Evolutionary conservation across 2,797 vertebrate species (phyloP).

Genomic region (Enoplosus armatus): DNA sequence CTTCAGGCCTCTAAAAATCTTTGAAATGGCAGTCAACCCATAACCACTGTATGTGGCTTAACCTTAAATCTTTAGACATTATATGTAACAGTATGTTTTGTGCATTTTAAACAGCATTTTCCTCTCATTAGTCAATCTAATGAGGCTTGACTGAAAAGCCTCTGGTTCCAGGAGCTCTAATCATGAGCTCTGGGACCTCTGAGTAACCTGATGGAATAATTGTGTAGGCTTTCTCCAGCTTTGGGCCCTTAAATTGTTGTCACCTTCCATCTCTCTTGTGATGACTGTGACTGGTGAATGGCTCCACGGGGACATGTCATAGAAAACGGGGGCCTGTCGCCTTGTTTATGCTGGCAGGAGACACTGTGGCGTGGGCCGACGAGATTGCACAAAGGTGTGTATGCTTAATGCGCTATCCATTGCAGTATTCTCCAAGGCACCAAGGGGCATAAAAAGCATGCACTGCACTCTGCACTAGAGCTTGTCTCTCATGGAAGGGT

Average conservation of each 20-base stretch:
- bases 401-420: no score
- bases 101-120: background rate
- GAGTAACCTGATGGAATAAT: constrained; percentile 16
- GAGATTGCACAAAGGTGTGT: no score
- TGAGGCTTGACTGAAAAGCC: background rate
- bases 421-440: no score
- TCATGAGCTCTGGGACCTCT: background rate
- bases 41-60: constrained; percentile 1
- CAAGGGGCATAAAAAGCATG: no score
- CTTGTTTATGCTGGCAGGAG: no score
- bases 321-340: no score
- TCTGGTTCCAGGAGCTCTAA: background rate
- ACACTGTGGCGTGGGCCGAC: no score
- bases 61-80: background rate
- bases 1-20: background rate
- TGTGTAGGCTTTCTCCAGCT: constrained; percentile 6
- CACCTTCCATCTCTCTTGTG: background rate
- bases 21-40: background rate
- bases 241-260: background rate
- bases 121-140: background rate
- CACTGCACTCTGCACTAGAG: no score
- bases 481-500: no score
- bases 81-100: background rate
- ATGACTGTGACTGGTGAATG: background rate
- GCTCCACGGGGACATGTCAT: constrained; percentile 35